A percentile compares a stretch with the other conserved stretches of the same genome.
Conservation (phyloP, 1,140 invertebrate species). For the Rhynchophorus ferrugineus region DNA sequence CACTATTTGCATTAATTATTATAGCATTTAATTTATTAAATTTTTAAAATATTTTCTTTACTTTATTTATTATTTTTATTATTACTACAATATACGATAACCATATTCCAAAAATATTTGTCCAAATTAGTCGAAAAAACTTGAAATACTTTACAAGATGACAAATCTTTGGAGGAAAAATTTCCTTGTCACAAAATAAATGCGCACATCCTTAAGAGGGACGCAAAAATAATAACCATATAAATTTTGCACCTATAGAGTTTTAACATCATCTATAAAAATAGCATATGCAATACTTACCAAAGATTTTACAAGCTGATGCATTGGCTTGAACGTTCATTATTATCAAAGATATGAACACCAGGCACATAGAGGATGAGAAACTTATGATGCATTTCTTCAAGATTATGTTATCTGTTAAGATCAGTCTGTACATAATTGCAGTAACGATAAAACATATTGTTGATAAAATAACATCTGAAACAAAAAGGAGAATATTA, state of each 20-base stretch:
- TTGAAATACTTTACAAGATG: too few relatives aligned
- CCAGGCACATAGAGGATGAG: slow-evolving; percentile 13
- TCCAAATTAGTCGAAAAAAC: too few relatives aligned
- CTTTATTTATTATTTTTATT: too few relatives aligned
- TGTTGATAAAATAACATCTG: slow-evolving; percentile 17
- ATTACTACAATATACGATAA: too few relatives aligned
- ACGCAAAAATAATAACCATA: not conserved
- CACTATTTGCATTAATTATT: too few relatives aligned
- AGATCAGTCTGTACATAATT: slow-evolving; percentile 13
- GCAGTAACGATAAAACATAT: slow-evolving; percentile 15
- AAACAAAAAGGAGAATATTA: slow-evolving; percentile 9
- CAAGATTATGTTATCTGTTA: slow-evolving; percentile 8
- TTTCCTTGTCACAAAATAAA: slow-evolving; percentile 4
- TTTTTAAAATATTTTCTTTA: too few relatives aligned
- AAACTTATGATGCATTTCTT: slow-evolving; percentile 20
- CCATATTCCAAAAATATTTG: too few relatives aligned
- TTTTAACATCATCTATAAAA: too few relatives aligned
- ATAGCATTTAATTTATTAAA: too few relatives aligned
- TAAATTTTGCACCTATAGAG: not conserved
- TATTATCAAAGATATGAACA: slow-evolving; percentile 12
- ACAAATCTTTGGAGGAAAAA: too few relatives aligned
- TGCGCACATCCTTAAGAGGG: slow-evolving; percentile 1
- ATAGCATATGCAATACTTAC: slow-evolving; percentile 9
- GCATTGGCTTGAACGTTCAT: slow-evolving; percentile 10
- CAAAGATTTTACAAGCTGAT: slow-evolving; percentile 12